phyloP scores from a whole-genome alignment of 2,797 vertebrate genomes.

The Micrastur ruficollis region DNA sequence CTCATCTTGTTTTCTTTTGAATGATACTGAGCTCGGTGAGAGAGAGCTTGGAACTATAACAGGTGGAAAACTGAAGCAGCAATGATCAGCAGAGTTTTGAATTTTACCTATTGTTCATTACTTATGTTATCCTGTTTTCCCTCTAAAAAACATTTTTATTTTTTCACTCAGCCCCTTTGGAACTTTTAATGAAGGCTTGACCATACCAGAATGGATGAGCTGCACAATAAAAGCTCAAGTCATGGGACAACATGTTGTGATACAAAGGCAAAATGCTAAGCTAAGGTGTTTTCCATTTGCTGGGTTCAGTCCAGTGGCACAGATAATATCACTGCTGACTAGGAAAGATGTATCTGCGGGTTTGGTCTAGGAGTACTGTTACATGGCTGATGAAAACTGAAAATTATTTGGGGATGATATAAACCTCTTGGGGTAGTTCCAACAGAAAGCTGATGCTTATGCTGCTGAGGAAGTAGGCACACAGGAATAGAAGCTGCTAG shows the following conservation, averaged over 20 bases:
- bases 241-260: not conserved
- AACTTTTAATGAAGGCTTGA: not conserved
- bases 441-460: not conserved
- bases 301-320: not conserved
- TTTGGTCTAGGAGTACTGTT: not conserved
- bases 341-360: not conserved
- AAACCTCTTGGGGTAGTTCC: not conserved
- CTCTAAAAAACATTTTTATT: not conserved
- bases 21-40: not conserved
- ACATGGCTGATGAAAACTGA: not conserved
- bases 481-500: slow-evolving; percentile 45
- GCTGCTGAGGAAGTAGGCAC: slow-evolving; percentile 53
- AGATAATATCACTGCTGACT: not conserved
- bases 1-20: not conserved
- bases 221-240: not conserved
- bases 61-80: not conserved
- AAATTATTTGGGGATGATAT: not conserved
- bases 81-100: not conserved
- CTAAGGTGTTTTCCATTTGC: not conserved
- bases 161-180: not conserved
- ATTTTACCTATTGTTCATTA: not conserved
- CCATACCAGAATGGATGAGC: not conserved
- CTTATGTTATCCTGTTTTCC: not conserved
- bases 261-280: slow-evolving; percentile 23
- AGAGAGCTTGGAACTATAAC: not conserved